A percentile compares a stretch with the other conserved stretches of the same genome.
phyloP scores from a whole-genome alignment of 1,140 invertebrate genomes.

The Diabrotica undecimpunctata region DNA sequence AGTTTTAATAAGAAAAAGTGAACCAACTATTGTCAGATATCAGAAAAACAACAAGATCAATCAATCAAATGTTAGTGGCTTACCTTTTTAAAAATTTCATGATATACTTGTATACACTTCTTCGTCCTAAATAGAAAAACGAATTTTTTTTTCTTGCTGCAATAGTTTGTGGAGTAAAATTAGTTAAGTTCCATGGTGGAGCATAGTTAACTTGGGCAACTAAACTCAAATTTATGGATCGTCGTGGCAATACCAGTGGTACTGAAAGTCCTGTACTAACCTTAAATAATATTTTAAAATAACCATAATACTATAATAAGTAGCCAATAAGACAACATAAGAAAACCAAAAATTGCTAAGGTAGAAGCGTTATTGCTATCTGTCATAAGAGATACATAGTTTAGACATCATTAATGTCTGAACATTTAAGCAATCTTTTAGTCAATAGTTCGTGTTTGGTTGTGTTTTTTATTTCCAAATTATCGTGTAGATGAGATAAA shows the following conservation, averaged over 20 bases:
- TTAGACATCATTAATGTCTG: too few species aligned
- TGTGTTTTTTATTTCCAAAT: too few species aligned
- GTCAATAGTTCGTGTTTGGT: too few species aligned
- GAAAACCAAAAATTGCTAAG: not conserved
- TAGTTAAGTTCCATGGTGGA: constrained; percentile 28
- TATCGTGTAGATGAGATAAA: too few species aligned
- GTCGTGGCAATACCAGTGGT: constrained; percentile 29
- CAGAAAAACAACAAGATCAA: too few species aligned
- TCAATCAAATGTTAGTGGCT: not conserved
- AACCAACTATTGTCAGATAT: too few species aligned
- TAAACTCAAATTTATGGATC: constrained; percentile 32
- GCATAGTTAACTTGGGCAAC: constrained; percentile 32
- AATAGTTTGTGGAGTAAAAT: constrained; percentile 30
- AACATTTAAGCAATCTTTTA: too few species aligned
- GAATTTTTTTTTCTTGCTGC: constrained; percentile 24
- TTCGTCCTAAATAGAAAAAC: constrained; percentile 30
- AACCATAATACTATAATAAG: not conserved
- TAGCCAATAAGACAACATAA: not conserved
- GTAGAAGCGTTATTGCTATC: not conserved
- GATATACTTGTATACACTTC: constrained; percentile 35
- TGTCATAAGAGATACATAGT: not conserved
- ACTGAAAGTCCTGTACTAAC: constrained; percentile 33
- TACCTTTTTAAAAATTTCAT: constrained; percentile 33
- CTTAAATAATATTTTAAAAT: constrained; percentile 27
- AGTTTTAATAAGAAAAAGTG: too few species aligned